phyloP scores from a whole-genome alignment of 2,888 invertebrate species.

The Carabus problematicus region DNA sequence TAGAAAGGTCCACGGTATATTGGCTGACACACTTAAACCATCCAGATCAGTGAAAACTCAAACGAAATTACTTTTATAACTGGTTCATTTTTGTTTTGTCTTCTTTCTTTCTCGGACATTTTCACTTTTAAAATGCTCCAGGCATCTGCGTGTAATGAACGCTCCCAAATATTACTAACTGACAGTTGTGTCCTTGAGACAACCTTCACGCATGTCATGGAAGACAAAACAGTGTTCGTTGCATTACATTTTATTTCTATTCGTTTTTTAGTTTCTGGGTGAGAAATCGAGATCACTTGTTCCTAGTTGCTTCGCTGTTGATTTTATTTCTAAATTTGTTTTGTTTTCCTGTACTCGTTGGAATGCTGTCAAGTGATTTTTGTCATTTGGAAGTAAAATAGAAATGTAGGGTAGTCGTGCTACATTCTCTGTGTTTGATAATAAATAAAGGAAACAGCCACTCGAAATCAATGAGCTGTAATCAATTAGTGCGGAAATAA shows the following conservation, averaged over 20 bases:
- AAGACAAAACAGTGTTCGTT: no score
- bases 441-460: no score
- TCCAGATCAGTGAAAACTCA: slow-evolving; percentile 41
- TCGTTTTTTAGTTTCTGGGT: slow-evolving; percentile 21
- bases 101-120: slow-evolving; percentile 18
- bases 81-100: slow-evolving; percentile 41
- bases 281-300: slow-evolving; percentile 28
- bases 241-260: slow-evolving; percentile 17
- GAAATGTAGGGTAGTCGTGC: slow-evolving; percentile 34
- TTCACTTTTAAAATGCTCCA: slow-evolving; percentile 42
- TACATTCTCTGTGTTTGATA: no score
- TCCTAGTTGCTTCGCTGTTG: slow-evolving; percentile 16
- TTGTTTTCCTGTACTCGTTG: slow-evolving; percentile 16
- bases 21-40: slow-evolving; percentile 36
- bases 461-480: background rate
- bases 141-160: slow-evolving; percentile 7
- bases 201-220: slow-evolving; percentile 25
- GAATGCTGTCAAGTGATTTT: slow-evolving; percentile 30
- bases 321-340: slow-evolving; percentile 11
- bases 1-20: slow-evolving; percentile 33
- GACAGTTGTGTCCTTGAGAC: slow-evolving; percentile 26
- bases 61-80: slow-evolving; percentile 43
- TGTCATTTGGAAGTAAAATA: slow-evolving; percentile 29
- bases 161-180: slow-evolving; percentile 16
- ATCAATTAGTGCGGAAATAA: background rate